phyloP scores from a whole-genome alignment of 2,888 invertebrate genomes.

The Dynastes maya region DNA sequence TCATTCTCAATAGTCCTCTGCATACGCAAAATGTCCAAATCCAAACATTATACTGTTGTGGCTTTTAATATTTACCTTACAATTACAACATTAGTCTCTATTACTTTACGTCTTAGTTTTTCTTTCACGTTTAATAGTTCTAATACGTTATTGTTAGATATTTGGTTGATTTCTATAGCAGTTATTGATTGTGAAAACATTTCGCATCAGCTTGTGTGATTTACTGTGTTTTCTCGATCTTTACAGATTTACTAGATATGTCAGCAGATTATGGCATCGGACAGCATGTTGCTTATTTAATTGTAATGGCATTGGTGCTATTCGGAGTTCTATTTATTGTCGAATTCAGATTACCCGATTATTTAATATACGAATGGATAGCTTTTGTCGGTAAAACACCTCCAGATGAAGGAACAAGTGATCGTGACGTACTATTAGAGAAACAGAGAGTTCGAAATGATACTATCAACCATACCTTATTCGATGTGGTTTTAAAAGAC shows the following conservation, averaged over 20 bases:
- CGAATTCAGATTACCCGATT: slow-evolving; percentile 76
- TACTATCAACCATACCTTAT: slow-evolving; percentile 65
- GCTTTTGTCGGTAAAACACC: neutral
- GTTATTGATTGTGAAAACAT: no score
- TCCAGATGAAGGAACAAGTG: slow-evolving; percentile 49
- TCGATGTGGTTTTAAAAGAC: slow-evolving; percentile 76
- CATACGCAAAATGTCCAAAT: no score
- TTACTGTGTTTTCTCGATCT: neutral
- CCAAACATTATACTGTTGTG: no score
- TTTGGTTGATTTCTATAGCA: no score
- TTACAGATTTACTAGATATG: neutral
- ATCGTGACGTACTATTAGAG: slow-evolving; percentile 75
- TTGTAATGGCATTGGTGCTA: slow-evolving; percentile 73
- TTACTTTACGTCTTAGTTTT: no score
- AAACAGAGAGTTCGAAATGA: slow-evolving; percentile 69
- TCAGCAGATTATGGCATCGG: slow-evolving; percentile 84
- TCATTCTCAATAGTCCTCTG: no score
- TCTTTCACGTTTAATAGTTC: no score
- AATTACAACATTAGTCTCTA: no score
- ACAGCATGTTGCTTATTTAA: slow-evolving; percentile 77
- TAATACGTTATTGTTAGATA: no score
- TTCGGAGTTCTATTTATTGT: slow-evolving; percentile 77
- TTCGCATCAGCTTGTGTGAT: neutral
- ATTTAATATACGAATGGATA: slow-evolving; percentile 72
- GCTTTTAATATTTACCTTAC: no score